Evolutionary conservation across 1,140 invertebrate genomes (phyloP), one percentile per base, ranked within the genome.

Genomic region (Bombyx mandarina): DNA sequence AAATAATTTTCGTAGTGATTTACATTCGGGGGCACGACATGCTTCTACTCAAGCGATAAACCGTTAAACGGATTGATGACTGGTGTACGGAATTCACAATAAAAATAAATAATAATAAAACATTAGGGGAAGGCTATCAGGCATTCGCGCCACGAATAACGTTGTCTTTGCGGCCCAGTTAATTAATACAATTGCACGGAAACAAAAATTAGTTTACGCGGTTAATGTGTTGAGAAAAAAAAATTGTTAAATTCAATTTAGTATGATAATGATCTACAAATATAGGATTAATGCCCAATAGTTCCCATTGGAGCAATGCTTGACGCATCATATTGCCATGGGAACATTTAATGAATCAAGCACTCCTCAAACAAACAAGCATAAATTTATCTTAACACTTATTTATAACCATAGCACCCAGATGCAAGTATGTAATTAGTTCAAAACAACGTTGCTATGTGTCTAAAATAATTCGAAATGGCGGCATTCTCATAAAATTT

Each of bases 271-370:
- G 82, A 82, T 84, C 82, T 88, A 86, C 81, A 79, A 63, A 70
- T 77, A 83, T 79, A 82, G 78, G 75, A 83, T 87, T 88, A 88
- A 89, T 88, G 87, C 87, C 87, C 87, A 88, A 89, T 87, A 88
- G 86, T 89, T 85, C 86, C 87, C 87, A 85, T 62, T 60, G 42
- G 73, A 75, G 74, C 77, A 70, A 67, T 74, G 76, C 69, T 75
- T 70, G 82, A 82, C 46, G 68, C 77, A 73, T 49, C 55, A 52
- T 58, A 49, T 57, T 43, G 53, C 12, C 44, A 51, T 51, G 26
- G 26, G 10, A 51, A 35, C 42, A 51, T 22, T 50, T 22, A 42
- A 65, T 73, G 77, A 62, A 52, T 83, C 80, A 67, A 73, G 63
- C 71, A 77, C 61, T 68, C 67, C 77, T 66, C 79, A 63, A 50